Evolutionary conservation across 2,113 vertebrate genomes (phyloP).

Genomic region (Marmota monax): DNA sequence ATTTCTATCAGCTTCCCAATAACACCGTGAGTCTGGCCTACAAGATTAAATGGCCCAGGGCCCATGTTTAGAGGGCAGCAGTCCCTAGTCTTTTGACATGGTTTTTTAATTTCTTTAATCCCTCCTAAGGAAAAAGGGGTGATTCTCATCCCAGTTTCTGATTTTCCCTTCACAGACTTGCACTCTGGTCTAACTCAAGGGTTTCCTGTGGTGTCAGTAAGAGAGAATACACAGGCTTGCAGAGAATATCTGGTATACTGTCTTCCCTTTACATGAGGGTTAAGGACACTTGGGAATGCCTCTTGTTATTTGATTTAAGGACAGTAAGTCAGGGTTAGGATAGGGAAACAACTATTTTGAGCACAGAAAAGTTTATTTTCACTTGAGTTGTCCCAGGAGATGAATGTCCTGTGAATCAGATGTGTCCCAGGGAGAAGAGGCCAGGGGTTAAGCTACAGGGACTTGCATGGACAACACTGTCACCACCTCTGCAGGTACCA

Average conservation of each 20-base stretch:
- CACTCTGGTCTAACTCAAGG: neutral
- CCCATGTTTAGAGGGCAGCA: no score
- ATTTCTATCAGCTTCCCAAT: neutral
- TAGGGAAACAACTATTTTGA: constrained; percentile 21
- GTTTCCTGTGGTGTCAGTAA: neutral
- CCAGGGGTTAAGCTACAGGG: neutral
- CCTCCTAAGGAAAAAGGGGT: neutral
- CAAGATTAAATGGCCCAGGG: neutral
- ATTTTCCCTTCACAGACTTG: neutral
- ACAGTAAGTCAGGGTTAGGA: neutral
- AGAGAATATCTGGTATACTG: neutral
- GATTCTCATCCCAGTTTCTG: neutral
- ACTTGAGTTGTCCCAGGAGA: neutral
- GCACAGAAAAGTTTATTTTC: neutral
- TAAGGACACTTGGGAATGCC: neutral
- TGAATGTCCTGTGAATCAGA: neutral
- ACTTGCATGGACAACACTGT: neutral
- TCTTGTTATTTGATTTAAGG: neutral
- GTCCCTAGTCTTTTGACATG: neutral
- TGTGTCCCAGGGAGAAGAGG: neutral
- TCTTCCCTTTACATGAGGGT: neutral
- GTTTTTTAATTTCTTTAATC: neutral
- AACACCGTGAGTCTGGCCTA: rapidly evolving
- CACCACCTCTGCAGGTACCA: neutral
- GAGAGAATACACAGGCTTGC: neutral